Conservation (phyloP, 2,113 vertebrate genomes). For the Daboia siamensis region DNA sequence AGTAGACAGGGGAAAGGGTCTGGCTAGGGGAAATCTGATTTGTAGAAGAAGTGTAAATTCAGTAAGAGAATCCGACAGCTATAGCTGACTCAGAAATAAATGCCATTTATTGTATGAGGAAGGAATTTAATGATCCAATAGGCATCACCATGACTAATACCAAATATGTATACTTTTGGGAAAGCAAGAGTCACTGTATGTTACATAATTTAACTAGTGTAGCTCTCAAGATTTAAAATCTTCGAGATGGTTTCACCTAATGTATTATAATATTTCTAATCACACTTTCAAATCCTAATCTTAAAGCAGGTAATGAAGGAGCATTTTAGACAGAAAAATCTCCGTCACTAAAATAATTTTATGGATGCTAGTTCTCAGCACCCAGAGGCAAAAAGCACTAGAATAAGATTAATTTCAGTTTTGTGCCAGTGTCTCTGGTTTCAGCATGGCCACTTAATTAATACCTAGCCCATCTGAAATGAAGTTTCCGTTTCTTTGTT, state of each 20-base stretch:
- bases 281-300: neutral
- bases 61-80: neutral
- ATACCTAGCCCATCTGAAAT: neutral
- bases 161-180: neutral
- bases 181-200: neutral
- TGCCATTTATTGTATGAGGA: neutral
- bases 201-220: neutral
- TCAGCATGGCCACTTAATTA: neutral
- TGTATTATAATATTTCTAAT: constrained; percentile 10
- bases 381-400: neutral
- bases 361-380: neutral
- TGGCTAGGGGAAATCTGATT: neutral
- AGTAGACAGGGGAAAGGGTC: neutral
- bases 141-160: neutral
- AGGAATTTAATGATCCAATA: neutral
- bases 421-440: neutral
- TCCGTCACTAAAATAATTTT: neutral
- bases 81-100: neutral
- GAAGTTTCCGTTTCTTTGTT: neutral
- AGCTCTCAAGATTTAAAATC: neutral
- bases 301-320: neutral
- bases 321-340: neutral
- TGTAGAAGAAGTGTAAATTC: neutral
- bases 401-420: neutral
- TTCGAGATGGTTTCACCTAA: neutral